These are phyloP conservation scores for Ooceraea biroi DNA, from an alignment of 1,140 invertebrate genomes.

Conservation along the genomic window DNA sequence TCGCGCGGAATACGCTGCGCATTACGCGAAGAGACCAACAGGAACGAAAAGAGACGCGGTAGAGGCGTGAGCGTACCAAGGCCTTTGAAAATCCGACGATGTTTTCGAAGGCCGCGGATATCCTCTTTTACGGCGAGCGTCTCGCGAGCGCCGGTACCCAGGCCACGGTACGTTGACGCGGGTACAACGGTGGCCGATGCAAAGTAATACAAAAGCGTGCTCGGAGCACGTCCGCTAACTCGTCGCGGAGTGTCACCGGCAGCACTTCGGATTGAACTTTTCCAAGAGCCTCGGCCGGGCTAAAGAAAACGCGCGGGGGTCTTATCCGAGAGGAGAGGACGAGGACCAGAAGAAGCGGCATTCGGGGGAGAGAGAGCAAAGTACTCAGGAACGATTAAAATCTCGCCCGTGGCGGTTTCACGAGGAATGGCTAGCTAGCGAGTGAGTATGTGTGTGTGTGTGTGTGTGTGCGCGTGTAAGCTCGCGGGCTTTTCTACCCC, in stretches of 20 bases:
- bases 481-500: neutral
- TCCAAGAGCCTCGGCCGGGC: constrained; percentile 56
- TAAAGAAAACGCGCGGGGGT: constrained; percentile 57
- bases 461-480: no score
- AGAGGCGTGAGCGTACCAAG: neutral
- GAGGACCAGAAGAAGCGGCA: constrained; percentile 40
- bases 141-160: neutral
- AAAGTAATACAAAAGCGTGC: constrained; percentile 71
- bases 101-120: constrained; percentile 40
- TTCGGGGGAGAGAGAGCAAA: constrained; percentile 10
- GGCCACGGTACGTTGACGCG: constrained; percentile 45
- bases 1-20: neutral
- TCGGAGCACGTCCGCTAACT: constrained; percentile 61
- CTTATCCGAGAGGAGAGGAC: constrained; percentile 18
- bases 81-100: constrained; percentile 20
- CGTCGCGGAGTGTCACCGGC: constrained; percentile 68
- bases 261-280: constrained; percentile 68
- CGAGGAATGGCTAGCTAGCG: constrained; percentile 2
- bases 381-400: constrained; percentile 50
- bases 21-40: neutral
- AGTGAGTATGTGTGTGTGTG: no score
- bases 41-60: neutral
- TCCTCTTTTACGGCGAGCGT: constrained; percentile 14
- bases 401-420: neutral
- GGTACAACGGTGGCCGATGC: constrained; percentile 59